Conservation (phyloP, 2,797 vertebrate genomes). For the Phoxinus dragarum region DNA sequence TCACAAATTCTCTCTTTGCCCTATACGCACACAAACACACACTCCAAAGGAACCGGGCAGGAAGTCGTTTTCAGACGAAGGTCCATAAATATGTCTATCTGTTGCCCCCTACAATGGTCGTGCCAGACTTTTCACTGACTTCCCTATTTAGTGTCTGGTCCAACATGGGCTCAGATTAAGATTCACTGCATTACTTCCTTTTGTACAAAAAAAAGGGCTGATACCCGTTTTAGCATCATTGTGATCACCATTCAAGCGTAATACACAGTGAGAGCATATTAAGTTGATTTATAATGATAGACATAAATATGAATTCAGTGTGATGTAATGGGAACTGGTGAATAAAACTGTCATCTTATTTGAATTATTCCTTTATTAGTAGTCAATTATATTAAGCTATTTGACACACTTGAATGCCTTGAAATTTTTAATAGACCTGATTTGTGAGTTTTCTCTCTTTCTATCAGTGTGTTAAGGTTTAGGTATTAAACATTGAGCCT, state of each 20-base stretch:
- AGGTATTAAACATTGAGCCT: not conserved
- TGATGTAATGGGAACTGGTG: slow-evolving; percentile 65
- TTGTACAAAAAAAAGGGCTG: slow-evolving; percentile 8
- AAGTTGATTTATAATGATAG: slow-evolving; percentile 71
- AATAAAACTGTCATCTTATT: not conserved
- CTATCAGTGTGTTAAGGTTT: not conserved
- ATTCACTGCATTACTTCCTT: slow-evolving; percentile 47
- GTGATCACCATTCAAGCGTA: slow-evolving; percentile 44
- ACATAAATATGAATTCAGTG: slow-evolving; percentile 68
- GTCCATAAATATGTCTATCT: slow-evolving; percentile 68
- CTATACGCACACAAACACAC: slow-evolving; percentile 22
- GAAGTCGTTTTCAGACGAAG: slow-evolving; percentile 62
- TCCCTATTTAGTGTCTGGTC: slow-evolving; percentile 22
- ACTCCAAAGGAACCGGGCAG: slow-evolving; percentile 42
- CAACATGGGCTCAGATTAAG: slow-evolving; percentile 31
- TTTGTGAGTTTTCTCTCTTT: not conserved
- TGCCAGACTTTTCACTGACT: slow-evolving; percentile 65
- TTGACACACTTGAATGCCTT: not conserved
- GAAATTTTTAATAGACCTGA: not conserved
- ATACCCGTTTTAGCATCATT: not conserved
- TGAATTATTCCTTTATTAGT: slow-evolving; percentile 4
- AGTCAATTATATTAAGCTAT: not conserved
- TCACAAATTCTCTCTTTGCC: slow-evolving; percentile 38
- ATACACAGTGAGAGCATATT: slow-evolving; percentile 72
- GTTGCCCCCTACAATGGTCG: slow-evolving; percentile 59